Base-by-base conservation (phyloP, 2,797 vertebrate species). In the Myotis pilosus region DNA sequence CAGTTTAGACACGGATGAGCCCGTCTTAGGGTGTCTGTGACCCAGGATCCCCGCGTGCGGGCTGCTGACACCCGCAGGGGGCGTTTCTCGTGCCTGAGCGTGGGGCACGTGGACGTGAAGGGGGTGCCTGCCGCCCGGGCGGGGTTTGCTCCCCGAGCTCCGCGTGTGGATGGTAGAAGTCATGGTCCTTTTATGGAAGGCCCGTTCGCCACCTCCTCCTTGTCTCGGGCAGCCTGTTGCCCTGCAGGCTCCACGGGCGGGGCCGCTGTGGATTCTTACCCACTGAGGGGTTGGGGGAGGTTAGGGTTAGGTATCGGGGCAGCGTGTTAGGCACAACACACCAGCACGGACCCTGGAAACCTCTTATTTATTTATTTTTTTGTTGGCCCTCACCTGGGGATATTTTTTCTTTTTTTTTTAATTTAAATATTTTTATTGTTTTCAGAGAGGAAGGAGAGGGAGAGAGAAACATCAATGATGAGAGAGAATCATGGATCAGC, bases 1-100 rank as follows among this genome's bases (percentile, higher is more conserved):
- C 92, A 71, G 69, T 82, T 92, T 75, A 92, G 94, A 96, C 88
- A 71, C 2, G 15, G 75, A 76, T 41, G 89, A 79, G 68, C 51
- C 74, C 3, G 28, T 25, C 86, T 89, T 44, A 53, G 75, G 89
- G 75, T 66, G 64, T 84, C 80, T 19, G 38, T 19, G 2, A 7
- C 22, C 1, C 44, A 53, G 84, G n/a, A 33, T 51, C 51, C 23
- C 41, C 23, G 53, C 0, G 5, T 53, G 23, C 2, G 0, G 81
- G 62, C 25, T 0, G 17, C 6, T 41, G 66, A 57, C 68, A 28
- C 13, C 19, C 28, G 16, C 4, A 5, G 20, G 22, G 7, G 44
- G 4, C 5, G 30, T 38, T 64, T 22, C 41, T 75, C 49, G 22
- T 51, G 23, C 47, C n/a, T 53, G 38, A 44, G 81, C n/a, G 30